These are phyloP conservation scores for Chlorospingus flavigularis DNA, from an alignment of 2,797 vertebrate genomes.

Conservation along the genomic window DNA sequence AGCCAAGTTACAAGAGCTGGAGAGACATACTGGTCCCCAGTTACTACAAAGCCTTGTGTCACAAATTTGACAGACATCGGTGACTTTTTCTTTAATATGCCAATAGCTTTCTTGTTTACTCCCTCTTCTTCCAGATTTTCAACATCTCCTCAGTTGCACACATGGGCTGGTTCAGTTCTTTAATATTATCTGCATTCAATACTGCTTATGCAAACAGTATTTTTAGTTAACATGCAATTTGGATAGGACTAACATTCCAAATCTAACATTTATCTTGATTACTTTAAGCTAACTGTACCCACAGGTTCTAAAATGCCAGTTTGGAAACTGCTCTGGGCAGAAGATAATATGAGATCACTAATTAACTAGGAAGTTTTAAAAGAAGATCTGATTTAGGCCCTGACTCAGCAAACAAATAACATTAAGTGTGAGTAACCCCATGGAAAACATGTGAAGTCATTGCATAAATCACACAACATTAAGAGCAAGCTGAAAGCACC, in stretches of 20 bases:
- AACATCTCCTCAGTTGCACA: not conserved
- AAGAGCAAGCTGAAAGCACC: conserved; percentile 28
- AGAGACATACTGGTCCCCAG: not conserved
- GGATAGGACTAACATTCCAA: conserved; percentile 32
- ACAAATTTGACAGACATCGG: not conserved
- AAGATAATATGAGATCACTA: conserved; percentile 19
- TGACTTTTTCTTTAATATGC: not conserved
- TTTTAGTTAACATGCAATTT: conserved; percentile 53
- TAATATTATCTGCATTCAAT: conserved; percentile 24
- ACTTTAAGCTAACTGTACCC: conserved; percentile 48
- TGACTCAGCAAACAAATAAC: conserved; percentile 48
- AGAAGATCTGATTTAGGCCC: conserved; percentile 23
- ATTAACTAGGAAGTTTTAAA: conserved; percentile 50
- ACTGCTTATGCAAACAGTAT: conserved; percentile 37
- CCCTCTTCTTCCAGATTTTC: not conserved
- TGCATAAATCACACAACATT: conserved; percentile 49
- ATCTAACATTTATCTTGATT: conserved; percentile 57
- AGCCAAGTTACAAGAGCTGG: conserved; percentile 11
- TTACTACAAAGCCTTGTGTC: not conserved
- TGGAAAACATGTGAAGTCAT: conserved; percentile 14
- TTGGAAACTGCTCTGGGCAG: conserved; percentile 39
- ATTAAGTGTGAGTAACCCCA: not conserved
- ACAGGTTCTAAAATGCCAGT: conserved; percentile 32
- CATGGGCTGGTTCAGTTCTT: not conserved
- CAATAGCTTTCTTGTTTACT: not conserved